phyloP scores from a whole-genome alignment of 2,888 invertebrate genomes.

The Agapetus fuscipes region DNA sequence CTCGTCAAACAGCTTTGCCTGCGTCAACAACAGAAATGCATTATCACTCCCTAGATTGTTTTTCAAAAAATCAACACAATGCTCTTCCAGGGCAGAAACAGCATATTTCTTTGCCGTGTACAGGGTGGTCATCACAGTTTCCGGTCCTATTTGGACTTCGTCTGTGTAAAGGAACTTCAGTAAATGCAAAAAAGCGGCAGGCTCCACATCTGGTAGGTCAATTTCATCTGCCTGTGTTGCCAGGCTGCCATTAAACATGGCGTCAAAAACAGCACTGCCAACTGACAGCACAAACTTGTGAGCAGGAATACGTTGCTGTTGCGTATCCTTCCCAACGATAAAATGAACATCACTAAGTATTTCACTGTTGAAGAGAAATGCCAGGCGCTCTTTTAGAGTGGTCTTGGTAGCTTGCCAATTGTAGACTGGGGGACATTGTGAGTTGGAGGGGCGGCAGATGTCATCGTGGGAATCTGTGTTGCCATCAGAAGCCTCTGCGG shows the following conservation, averaged over 20 bases:
- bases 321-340: slow-evolving; percentile 61
- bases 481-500: slow-evolving; percentile 22
- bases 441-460: slow-evolving; percentile 36
- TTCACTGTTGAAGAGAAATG: slow-evolving; percentile 48
- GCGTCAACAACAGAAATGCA: slow-evolving; percentile 71
- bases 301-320: slow-evolving; percentile 63
- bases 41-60: slow-evolving; percentile 71
- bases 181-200: slow-evolving; percentile 67
- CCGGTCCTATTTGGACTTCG: slow-evolving; percentile 73
- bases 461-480: slow-evolving; percentile 26
- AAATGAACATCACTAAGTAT: slow-evolving; percentile 62
- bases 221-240: slow-evolving; percentile 61
- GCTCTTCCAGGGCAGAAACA: slow-evolving; percentile 70
- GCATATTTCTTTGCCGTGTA: slow-evolving; percentile 85
- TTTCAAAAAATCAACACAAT: slow-evolving; percentile 70
- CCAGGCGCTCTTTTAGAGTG: slow-evolving; percentile 64
- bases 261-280: slow-evolving; percentile 79
- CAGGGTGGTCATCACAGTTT: slow-evolving; percentile 77
- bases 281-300: slow-evolving; percentile 72
- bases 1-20: slow-evolving; percentile 74
- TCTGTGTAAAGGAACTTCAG: slow-evolving; percentile 69
- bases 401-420: slow-evolving; percentile 69
- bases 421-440: slow-evolving; percentile 41
- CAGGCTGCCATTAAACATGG: slow-evolving; percentile 73
- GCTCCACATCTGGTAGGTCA: slow-evolving; percentile 76